phyloP scores from a whole-genome alignment of 2,888 invertebrate species.

The Notocelia uddmanniana region DNA sequence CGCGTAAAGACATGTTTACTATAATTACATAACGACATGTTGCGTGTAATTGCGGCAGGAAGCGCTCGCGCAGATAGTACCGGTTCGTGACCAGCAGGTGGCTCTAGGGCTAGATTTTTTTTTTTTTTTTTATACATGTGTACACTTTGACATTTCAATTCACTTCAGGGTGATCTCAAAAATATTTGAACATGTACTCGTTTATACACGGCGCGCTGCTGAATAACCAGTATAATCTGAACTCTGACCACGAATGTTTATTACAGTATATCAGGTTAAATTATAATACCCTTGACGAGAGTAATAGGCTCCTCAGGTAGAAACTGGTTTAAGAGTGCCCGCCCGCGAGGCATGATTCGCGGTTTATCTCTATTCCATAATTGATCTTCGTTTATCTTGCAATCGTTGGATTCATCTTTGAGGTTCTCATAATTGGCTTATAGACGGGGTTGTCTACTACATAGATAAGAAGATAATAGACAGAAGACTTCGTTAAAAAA shows the following conservation, averaged over 20 bases:
- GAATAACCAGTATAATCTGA: too few relatives aligned
- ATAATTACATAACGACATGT: slow-evolving; percentile 40
- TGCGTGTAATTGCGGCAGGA: slow-evolving; percentile 53
- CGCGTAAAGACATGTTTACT: slow-evolving; percentile 20
- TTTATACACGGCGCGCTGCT: too few relatives aligned
- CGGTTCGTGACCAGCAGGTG: slow-evolving; percentile 41
- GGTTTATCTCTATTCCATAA: slow-evolving; percentile 19
- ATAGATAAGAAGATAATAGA: too few relatives aligned
- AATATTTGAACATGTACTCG: too few relatives aligned
- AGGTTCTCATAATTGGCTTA: neutral
- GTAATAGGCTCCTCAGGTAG: neutral
- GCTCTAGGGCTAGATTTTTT: neutral
- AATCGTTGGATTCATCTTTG: neutral
- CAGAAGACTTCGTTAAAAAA: too few relatives aligned
- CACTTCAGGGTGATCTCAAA: too few relatives aligned
- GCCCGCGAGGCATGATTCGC: slow-evolving; percentile 2
- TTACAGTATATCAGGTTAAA: neutral
- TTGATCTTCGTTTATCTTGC: slow-evolving; percentile 23
- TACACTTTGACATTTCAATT: too few relatives aligned
- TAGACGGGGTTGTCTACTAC: too few relatives aligned
- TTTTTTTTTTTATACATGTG: neutral
- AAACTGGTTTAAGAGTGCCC: neutral
- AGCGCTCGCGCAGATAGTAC: slow-evolving; percentile 36
- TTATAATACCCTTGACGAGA: neutral
- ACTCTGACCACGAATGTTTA: neutral